A percentile compares a stretch with the other conserved stretches of the same genome.
These are phyloP conservation scores for Manacus vitellinus DNA, from an alignment of 2,113 vertebrate species.

Conservation along the genomic window DNA sequence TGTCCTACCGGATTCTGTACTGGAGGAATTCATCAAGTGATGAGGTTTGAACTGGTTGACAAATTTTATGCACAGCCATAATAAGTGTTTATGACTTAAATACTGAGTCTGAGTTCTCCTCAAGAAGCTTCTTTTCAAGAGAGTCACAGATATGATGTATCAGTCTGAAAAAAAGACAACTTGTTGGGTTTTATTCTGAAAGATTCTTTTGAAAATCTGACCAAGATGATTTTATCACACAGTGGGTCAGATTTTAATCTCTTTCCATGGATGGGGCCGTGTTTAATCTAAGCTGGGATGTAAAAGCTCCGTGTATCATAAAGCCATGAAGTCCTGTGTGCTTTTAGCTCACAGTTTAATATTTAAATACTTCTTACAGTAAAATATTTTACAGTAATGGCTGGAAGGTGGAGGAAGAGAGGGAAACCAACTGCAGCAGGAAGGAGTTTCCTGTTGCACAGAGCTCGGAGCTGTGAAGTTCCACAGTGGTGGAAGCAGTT, in stretches of 20 bases:
- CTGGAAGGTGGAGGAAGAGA: neutral
- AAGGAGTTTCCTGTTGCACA: neutral
- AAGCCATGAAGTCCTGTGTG: neutral
- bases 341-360: neutral
- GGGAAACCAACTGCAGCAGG: neutral
- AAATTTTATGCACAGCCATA: neutral
- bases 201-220: neutral
- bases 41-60: conserved; percentile 33
- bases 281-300: neutral
- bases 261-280: neutral
- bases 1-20: conserved; percentile 60
- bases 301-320: neutral
- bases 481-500: neutral
- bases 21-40: conserved; percentile 53
- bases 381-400: neutral
- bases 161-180: neutral
- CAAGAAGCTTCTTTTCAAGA: neutral
- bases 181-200: neutral
- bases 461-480: neutral
- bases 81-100: neutral
- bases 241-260: neutral
- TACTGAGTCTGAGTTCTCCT: neutral
- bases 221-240: neutral
- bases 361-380: neutral
- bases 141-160: fast-evolving